Percentiles rank a stretch among this genome's conserved stretches.
Evolutionary conservation across 2,888 invertebrate genomes (phyloP).

Genomic region (Polylopha cassiicola): DNA sequence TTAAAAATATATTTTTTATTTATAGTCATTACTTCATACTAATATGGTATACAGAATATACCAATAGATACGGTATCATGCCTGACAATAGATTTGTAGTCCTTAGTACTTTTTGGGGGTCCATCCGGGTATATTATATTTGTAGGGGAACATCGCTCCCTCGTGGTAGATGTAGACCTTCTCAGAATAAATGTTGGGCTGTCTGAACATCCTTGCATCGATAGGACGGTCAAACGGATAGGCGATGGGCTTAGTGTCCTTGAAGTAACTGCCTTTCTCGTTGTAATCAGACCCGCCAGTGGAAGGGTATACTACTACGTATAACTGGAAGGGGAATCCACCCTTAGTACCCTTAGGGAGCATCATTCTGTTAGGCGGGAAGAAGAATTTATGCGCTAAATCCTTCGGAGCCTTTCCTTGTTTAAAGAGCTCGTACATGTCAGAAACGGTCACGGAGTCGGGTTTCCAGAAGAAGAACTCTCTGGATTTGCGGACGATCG

Average conservation of each 20-base stretch:
- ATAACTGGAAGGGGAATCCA: constrained; percentile 81
- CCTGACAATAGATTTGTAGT: constrained; percentile 15
- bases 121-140: constrained; percentile 42
- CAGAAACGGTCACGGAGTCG: constrained; percentile 79
- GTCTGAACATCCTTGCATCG: constrained; percentile 57
- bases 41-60: no score
- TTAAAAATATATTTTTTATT: no score
- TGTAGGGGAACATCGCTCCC: constrained; percentile 49
- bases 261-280: constrained; percentile 39
- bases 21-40: no score
- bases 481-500: constrained; percentile 79
- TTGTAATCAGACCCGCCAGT: constrained; percentile 53
- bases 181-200: constrained; percentile 79
- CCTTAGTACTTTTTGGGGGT: no score
- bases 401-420: constrained; percentile 72
- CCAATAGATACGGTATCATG: no score
- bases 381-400: constrained; percentile 73
- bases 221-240: constrained; percentile 79
- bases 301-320: constrained; percentile 78
- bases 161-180: constrained; percentile 76
- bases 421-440: constrained; percentile 77
- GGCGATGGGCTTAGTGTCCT: constrained; percentile 73
- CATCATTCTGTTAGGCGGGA: constrained; percentile 82
- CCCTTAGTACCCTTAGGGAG: constrained; percentile 83
- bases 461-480: constrained; percentile 79